These are phyloP conservation scores for Cancer borealis DNA, from an alignment of 2,888 invertebrate genomes.

Conservation along the genomic window DNA sequence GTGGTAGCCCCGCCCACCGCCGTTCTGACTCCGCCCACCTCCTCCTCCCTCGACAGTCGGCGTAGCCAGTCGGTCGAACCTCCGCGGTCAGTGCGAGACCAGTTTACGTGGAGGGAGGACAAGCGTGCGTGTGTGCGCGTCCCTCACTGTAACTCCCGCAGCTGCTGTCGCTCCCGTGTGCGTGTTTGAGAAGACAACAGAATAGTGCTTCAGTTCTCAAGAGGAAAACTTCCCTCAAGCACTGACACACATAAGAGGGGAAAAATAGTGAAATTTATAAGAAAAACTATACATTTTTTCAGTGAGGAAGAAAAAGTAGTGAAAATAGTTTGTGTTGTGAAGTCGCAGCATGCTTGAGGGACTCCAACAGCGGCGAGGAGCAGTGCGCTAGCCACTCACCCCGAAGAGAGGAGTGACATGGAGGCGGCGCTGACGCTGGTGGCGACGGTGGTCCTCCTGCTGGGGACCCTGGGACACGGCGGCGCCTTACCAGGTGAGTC, in stretches of 20 bases:
- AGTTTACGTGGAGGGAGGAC: conserved; percentile 12
- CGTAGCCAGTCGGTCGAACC: neutral
- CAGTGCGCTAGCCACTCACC: conserved; percentile 3
- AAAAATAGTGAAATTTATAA: neutral
- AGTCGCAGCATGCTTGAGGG: neutral
- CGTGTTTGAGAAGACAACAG: neutral
- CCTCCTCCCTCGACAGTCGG: neutral
- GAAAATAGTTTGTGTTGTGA: neutral
- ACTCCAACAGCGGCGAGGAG: neutral
- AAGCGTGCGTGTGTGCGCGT: conserved; percentile 31
- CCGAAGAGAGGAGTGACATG: neutral
- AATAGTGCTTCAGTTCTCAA: conserved; percentile 16
- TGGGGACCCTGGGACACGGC: conserved; percentile 1
- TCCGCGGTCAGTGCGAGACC: conserved; percentile 37
- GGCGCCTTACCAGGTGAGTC: conserved; percentile 38
- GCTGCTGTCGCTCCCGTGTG: conserved; percentile 2
- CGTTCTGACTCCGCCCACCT: conserved; percentile 18
- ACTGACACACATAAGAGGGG: neutral
- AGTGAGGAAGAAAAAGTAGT: neutral
- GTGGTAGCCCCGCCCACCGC: conserved; percentile 5
- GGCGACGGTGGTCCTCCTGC: conserved; percentile 21
- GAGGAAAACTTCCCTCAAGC: conserved; percentile 11
- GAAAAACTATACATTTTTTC: neutral
- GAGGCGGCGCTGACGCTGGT: conserved; percentile 25
- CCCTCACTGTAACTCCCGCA: conserved; percentile 10